Evolutionary conservation across 2,797 vertebrate genomes (phyloP), one percentile per base, ranked within the genome.

Genomic region (Tauraco hartlaubi): DNA sequence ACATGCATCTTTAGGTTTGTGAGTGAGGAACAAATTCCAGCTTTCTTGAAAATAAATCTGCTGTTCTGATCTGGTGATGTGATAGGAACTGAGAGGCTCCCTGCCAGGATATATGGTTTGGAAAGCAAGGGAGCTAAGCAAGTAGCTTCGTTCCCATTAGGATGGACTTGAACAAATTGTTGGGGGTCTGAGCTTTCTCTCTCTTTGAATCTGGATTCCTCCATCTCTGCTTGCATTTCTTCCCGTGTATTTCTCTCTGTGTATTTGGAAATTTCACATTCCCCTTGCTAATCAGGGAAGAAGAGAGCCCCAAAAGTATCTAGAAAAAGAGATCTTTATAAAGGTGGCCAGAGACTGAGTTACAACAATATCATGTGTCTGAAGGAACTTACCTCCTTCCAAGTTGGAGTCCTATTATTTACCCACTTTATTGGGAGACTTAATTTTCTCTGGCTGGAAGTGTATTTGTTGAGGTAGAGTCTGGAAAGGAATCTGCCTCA

Each of bases 401-500:
- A 94, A 94, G 64, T 17, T 94, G 49, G 44, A 90, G 41, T 85
- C 91, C 52, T 91, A 58, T 92, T 94, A 90, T 96, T 94, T 91
- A 75, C 72, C 81, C 61, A 52, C 58, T 92, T 86, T 92, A 72
- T 17, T 91, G 61, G 77, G 83, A 94, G 74, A 76, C 56, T 37
- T 95, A 49, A 93, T 88, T 96, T 95, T 94, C 71, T 93, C 90
- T 95, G 80, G 74, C 69, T 92, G n/a, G 58, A 92, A 85, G 19
- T 22, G 28, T 91, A 80, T 95, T 94, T 96, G 68, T 95, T 95
- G 93, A 93, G 88, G 90, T 94, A 82, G 92, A 93, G 21, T 88
- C 86, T 96, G 92, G 92, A 94, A 80, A 72, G 77, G 81, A 92
- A 77, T 93, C 63, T 93, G 43, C 84, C 58, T 91, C 71, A 73